Evolutionary conservation across 2,113 vertebrate genomes (phyloP).

Genomic region (Perca fluviatilis): DNA sequence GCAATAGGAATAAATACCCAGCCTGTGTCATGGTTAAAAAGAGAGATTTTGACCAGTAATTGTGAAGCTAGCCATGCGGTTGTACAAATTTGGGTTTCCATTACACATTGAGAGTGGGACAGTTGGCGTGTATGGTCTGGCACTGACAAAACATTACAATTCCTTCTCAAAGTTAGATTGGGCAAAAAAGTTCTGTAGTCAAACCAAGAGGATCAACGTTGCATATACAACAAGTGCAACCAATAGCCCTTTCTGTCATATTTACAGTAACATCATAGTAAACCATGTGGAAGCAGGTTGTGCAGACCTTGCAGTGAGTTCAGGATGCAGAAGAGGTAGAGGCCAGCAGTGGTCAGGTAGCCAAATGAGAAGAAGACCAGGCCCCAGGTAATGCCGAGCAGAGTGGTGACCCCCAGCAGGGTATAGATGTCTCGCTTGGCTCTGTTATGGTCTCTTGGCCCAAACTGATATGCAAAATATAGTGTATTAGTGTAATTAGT

Average conservation of each 20-base stretch:
- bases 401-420: constrained; percentile 60
- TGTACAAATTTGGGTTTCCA: background rate
- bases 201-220: background rate
- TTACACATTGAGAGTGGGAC: background rate
- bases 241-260: background rate
- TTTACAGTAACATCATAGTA: background rate
- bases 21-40: background rate
- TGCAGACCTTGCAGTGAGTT: constrained; percentile 75
- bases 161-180: background rate
- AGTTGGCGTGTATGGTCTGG: background rate
- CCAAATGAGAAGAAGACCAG: constrained; percentile 70
- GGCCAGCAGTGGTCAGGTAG: constrained; percentile 28
- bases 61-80: background rate
- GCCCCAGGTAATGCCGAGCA: constrained; percentile 75
- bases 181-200: too few species aligned
- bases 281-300: background rate
- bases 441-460: background rate
- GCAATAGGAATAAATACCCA: background rate
- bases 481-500: background rate
- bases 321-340: constrained; percentile 73
- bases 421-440: constrained; percentile 39
- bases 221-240: background rate
- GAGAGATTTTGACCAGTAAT: background rate
- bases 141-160: background rate
- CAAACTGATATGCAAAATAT: constrained; percentile 17